These are phyloP conservation scores for Brachyistius frenatus DNA, from an alignment of 2,113 vertebrate genomes.

Conservation along the genomic window DNA sequence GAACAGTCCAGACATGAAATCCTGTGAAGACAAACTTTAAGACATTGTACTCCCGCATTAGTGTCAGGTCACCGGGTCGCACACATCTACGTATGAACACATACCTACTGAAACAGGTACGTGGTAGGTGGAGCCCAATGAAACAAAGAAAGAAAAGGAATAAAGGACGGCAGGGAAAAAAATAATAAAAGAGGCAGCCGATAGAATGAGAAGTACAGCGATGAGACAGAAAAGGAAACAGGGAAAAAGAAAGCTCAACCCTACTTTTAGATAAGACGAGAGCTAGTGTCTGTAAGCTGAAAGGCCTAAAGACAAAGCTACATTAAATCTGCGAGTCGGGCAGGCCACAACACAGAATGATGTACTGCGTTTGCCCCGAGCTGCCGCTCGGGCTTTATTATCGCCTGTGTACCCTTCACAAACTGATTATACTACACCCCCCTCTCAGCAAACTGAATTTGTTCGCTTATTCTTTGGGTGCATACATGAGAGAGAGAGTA, in stretches of 20 bases:
- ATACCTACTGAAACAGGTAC: no score
- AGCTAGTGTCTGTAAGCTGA: slow-evolving; percentile 46
- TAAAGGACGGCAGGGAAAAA: not conserved
- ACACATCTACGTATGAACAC: no score
- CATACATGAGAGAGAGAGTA: not conserved
- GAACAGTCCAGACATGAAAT: not conserved
- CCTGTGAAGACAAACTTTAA: not conserved
- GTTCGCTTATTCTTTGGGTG: slow-evolving; percentile 34
- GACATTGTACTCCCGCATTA: not conserved
- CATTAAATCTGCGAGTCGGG: slow-evolving; percentile 56
- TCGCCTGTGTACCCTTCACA: slow-evolving; percentile 61
- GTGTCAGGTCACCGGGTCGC: slow-evolving; percentile 4
- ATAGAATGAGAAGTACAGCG: not conserved
- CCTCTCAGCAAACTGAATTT: slow-evolving; percentile 63
- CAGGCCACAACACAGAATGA: slow-evolving; percentile 62
- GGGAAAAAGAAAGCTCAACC: slow-evolving; percentile 32
- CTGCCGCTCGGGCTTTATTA: slow-evolving; percentile 67
- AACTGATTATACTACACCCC: slow-evolving; percentile 63
- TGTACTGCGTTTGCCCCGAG: slow-evolving; percentile 56
- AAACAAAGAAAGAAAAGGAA: not conserved
- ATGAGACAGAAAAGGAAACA: slow-evolving; percentile 13
- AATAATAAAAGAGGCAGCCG: not conserved
- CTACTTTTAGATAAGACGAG: slow-evolving; percentile 56
- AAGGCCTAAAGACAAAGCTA: slow-evolving; percentile 66
- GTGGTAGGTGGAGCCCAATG: not conserved